Base-by-base conservation (phyloP, 35 echinoderm and acorn worm species). In the Anneissia japonica region DNA sequence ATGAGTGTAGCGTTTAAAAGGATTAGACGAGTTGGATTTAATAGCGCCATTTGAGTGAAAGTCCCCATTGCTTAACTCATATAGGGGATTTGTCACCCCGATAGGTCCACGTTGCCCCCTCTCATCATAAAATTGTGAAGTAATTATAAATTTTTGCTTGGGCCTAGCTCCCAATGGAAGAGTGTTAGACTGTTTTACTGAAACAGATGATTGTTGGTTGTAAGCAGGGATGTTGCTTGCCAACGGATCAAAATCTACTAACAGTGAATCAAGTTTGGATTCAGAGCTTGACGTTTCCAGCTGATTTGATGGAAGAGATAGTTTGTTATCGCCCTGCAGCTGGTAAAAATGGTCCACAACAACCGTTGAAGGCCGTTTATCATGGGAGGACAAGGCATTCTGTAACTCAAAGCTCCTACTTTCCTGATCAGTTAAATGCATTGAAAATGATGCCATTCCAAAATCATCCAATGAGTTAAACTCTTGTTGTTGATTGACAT, bases 171-270 rank as follows among this genome's bases (percentile, higher is more conserved):
- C 51, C 11, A 64, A 23, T 19, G 51, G 51, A 6, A 64, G 51
- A 12, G 51, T 64, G 51, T 64, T 64, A 2, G 51, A 64, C 26
- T 64, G 51, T 80, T 51, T 89, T 79, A 29, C 82, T 83, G 4
- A 82, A 46, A 0, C 80, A 77, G 39, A 77, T 82, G 51, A 82
- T 34, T 11, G 10, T 33, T 78, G 76, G 26, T 64, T 9, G 51
- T 64, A 64, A 16, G 19, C 51, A 16, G 51, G 21, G 21, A 23
- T 23, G 26, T 23, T 64, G 21, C 9, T 64, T 64, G 51, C 51
- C 1, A 64, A 64, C 19, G 94, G 94, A 37, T 97, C 94, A 79
- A 97, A 97, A 56, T 97, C 94, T 74, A 84, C 81, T 10, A 97
- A 73, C 29, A 97, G 46, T 73, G 86, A 87, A 26, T 64, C 51